Base-by-base conservation (phyloP, 2,888 invertebrate species). In the Lampropteryx suffumata region DNA sequence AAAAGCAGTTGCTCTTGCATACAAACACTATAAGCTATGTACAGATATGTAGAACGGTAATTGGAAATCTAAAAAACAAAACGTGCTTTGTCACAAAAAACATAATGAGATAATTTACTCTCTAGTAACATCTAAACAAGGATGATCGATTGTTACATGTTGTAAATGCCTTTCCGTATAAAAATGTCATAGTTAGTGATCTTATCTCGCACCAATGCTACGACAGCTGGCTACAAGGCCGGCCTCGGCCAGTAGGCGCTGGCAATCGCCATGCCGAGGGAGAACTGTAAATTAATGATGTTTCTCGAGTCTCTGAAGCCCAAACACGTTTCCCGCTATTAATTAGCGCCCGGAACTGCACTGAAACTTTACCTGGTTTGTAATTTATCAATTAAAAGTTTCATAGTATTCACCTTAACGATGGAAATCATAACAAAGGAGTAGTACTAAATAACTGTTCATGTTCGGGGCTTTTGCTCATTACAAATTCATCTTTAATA, bases 351-450 rank as follows among this genome's bases (percentile, higher is more conserved):
- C 37, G 39, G 52, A 36, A 57, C 55, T 58, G 56, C 50, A 55
- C 35, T 42, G 49, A 47, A 54, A 41, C 49, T 49, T 49, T 32
- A 51, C 39, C 45, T 52, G 52, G 56, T 49, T 44, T 52, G 46
- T 49, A 48, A 52, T 50, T 56, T 55, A 58, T 58, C 43, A 61
- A 57, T 61, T 56, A 58, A 58, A 56, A 55, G 47, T 61, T 58
- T 48, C 29, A 17, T 50, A 46, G 46, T 35, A 42, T 28, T 28
- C 11, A 32, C 21, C 11, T 35, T 26, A n/a, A 26, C 33, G 30
- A 26, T 36, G 14, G 10, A 37, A 48, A 46, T 41, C 36, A 13
- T 42, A 49, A 50, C 26, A 41, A 43, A 45, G 35, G 21, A 37
- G 24, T 10, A 13, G 12, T 32, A 13, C 1, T 32, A 9, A 13